Percentiles rank a stretch among this genome's conserved stretches.
Conservation (phyloP, 2,888 invertebrate genomes). For the Meteorus cinctellus region DNA sequence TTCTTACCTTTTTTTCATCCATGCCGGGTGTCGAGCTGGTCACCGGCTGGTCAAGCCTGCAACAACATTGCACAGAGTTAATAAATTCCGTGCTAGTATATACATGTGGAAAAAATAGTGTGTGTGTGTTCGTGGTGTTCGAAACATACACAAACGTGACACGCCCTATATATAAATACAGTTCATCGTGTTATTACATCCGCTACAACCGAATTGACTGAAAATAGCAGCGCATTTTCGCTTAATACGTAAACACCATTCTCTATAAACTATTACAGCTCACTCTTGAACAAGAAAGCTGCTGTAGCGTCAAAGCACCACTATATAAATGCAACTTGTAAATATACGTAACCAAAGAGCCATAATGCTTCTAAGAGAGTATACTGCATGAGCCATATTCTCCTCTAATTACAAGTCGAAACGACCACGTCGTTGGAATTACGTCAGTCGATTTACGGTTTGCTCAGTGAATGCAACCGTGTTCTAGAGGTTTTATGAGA, state of each 20-base stretch:
- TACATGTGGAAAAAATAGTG: not conserved
- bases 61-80: slow-evolving; percentile 53
- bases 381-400: not conserved
- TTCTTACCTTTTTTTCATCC: slow-evolving; percentile 79
- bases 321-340: not conserved
- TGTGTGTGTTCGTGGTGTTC: not conserved
- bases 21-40: slow-evolving; percentile 78
- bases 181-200: not conserved
- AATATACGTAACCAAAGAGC: not conserved
- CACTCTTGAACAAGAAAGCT: not conserved
- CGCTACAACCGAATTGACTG: not conserved
- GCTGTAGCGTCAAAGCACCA: not conserved
- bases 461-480: not conserved
- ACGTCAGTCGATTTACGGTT: slow-evolving; percentile 4
- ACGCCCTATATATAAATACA: not conserved
- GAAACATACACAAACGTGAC: not conserved
- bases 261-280: not conserved
- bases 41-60: slow-evolving; percentile 83
- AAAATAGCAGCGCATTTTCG: not conserved
- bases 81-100: not conserved
- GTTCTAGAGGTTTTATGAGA: not conserved
- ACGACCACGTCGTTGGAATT: slow-evolving; percentile 5
- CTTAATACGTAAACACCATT: not conserved
- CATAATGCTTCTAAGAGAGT: not conserved
- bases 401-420: slow-evolving; percentile 3